Percentiles rank a stretch among this genome's conserved stretches.
These are phyloP conservation scores for Drosophila subquinaria DNA, from an alignment of 2,888 invertebrate genomes.

Conservation along the genomic window DNA sequence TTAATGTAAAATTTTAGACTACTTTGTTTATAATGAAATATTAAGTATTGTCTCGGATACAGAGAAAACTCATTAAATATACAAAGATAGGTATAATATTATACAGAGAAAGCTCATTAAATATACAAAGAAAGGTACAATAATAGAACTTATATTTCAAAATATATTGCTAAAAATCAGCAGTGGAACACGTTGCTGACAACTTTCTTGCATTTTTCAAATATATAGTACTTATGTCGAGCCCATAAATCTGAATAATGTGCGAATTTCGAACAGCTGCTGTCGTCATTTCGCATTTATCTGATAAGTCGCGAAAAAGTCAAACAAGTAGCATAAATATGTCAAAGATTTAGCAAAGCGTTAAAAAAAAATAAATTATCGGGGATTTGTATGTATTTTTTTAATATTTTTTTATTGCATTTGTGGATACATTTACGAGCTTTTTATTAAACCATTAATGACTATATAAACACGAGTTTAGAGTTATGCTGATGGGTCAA, in stretches of 20 bases:
- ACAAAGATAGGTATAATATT: not conserved
- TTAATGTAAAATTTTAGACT: slow-evolving; percentile 4
- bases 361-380: slow-evolving; percentile 17
- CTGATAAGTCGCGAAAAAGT: slow-evolving; percentile 40
- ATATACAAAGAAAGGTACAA: slow-evolving; percentile 1
- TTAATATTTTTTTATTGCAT: not conserved
- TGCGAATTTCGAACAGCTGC: slow-evolving; percentile 54
- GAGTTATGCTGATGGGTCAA: slow-evolving; percentile 51
- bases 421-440: slow-evolving; percentile 14
- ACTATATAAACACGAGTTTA: slow-evolving; percentile 39
- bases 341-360: slow-evolving; percentile 42
- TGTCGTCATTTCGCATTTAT: slow-evolving; percentile 54
- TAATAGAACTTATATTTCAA: slow-evolving; percentile 28
- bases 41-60: not conserved
- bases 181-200: slow-evolving; percentile 26
- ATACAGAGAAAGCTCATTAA: too few relatives aligned
- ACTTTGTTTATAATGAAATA: slow-evolving; percentile 3
- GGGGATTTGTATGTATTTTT: not conserved
- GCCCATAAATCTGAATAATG: slow-evolving; percentile 36
- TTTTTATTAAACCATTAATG: slow-evolving; percentile 69
- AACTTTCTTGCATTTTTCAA: slow-evolving; percentile 23
- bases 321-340: slow-evolving; percentile 52
- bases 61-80: not conserved
- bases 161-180: slow-evolving; percentile 22
- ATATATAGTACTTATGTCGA: slow-evolving; percentile 16